Conservation (phyloP, 2,113 vertebrate genomes). For the Pogona vitticeps region DNA sequence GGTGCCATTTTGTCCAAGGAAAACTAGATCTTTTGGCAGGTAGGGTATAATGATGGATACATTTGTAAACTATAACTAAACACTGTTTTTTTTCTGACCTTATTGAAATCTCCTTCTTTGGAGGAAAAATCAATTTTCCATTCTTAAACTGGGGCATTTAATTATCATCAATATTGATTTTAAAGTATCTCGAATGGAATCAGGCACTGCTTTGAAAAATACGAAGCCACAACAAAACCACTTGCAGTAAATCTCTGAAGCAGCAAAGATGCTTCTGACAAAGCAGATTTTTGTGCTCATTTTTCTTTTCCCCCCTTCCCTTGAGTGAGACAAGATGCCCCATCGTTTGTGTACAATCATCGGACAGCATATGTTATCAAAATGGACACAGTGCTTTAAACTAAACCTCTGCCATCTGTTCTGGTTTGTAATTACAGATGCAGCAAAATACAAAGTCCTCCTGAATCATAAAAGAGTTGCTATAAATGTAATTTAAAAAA, state of each 20-base stretch:
- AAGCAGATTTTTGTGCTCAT: constrained; percentile 1
- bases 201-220: constrained; percentile 31
- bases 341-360: constrained; percentile 2
- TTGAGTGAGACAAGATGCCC: constrained; percentile 24
- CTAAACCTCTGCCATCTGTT: constrained; percentile 10
- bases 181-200: constrained; percentile 43
- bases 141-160: constrained; percentile 65
- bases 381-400: constrained; percentile 29
- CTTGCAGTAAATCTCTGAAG: constrained; percentile 13
- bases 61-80: constrained; percentile 59
- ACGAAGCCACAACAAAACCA: background rate
- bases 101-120: constrained; percentile 52
- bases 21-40: constrained; percentile 43
- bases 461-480: constrained; percentile 12
- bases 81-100: constrained; percentile 46
- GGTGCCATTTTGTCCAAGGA: background rate
- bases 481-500: constrained; percentile 5
- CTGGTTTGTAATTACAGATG: constrained; percentile 30
- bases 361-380: background rate
- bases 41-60: constrained; percentile 28
- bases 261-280: constrained; percentile 27
- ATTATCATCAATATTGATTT: constrained; percentile 67
- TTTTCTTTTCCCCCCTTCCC: constrained; percentile 10
- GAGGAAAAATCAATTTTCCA: constrained; percentile 62
- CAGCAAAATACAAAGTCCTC: background rate